phyloP scores from a whole-genome alignment of 2,113 vertebrate genomes.

The Propithecus coquereli region DNA sequence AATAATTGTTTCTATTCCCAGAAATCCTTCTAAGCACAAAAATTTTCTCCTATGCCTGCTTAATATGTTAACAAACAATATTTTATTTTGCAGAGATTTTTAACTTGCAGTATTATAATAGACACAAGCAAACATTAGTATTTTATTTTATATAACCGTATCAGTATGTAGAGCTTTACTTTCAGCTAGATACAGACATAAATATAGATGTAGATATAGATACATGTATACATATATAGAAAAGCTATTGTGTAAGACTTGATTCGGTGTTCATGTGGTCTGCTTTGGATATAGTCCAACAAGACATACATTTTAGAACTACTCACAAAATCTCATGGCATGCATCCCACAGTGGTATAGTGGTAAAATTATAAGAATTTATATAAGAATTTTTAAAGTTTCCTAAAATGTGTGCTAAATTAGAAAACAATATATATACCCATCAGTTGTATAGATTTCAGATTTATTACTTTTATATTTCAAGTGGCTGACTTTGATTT shows the following conservation, averaged over 20 bases:
- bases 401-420: neutral
- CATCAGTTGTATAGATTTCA: neutral
- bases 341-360: neutral
- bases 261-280: neutral
- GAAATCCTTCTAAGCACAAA: neutral
- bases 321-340: neutral
- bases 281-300: neutral
- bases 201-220: neutral
- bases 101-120: neutral
- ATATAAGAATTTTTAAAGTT: neutral
- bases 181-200: neutral
- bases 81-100: constrained; percentile 2
- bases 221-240: neutral
- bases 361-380: neutral
- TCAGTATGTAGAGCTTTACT: neutral
- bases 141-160: neutral
- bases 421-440: neutral
- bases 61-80: constrained; percentile 41
- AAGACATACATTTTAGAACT: neutral
- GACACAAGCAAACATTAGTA: neutral
- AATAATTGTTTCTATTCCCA: constrained; percentile 56
- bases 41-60: neutral
- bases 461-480: neutral
- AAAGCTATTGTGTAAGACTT: neutral
- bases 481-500: neutral